Evolutionary conservation across 2,113 vertebrate species (phyloP).

Genomic region (Alethe castanea): DNA sequence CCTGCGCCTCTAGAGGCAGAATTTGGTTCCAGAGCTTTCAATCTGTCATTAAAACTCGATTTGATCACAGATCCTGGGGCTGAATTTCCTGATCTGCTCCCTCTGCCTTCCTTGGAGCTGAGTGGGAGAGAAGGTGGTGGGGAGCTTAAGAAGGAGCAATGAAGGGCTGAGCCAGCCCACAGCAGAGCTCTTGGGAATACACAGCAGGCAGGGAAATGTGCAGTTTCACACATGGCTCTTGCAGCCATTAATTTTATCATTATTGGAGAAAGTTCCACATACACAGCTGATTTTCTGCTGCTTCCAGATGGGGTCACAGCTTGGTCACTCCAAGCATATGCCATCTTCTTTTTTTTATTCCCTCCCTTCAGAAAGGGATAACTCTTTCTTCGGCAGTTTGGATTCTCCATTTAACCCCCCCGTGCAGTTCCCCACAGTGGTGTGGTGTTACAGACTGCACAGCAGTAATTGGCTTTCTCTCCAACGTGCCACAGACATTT

Average conservation of each 20-base stretch:
- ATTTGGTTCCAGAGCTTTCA: background rate
- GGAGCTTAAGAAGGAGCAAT: background rate
- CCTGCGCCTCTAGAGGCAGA: background rate
- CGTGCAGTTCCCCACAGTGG: background rate
- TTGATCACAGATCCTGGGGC: background rate
- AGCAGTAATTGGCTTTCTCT: background rate
- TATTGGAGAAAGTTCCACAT: background rate
- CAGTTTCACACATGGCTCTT: background rate
- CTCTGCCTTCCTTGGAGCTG: background rate
- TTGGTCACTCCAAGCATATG: background rate
- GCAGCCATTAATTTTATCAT: background rate
- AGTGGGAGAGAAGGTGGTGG: background rate
- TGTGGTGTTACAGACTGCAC: background rate
- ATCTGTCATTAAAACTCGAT: fast-evolving
- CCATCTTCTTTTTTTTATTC: background rate
- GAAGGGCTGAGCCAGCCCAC: background rate
- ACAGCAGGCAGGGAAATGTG: background rate
- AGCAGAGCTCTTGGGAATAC: background rate
- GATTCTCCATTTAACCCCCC: background rate
- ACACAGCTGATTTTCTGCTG: background rate
- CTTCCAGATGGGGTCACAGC: conserved; percentile 9
- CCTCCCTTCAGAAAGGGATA: background rate
- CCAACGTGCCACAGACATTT: fast-evolving
- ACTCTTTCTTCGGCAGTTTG: background rate
- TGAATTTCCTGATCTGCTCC: background rate